Evolutionary conservation across 2,888 invertebrate genomes (phyloP), one percentile per base, ranked within the genome.

Genomic region (Drosophila parthenogenetica): DNA sequence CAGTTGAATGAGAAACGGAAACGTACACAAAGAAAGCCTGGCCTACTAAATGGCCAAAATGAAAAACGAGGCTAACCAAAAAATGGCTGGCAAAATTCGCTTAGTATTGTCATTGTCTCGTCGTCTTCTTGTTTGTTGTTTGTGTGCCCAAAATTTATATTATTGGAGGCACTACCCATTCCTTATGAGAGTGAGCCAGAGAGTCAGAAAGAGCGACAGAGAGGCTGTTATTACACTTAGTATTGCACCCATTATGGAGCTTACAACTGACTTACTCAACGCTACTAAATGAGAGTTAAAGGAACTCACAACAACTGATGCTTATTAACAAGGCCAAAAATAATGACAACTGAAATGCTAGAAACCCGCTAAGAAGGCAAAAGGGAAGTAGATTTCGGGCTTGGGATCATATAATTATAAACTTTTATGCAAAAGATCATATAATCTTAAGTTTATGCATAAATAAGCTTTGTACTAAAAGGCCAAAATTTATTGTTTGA

Each of bases 21-120:
- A 43, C 61, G 51, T 29, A 32, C 58, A 63, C 50, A 53, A 51
- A 55, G 49, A 57, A 22, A 63, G 10, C 55, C 64, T 69, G 79
- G 76, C 70, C 76, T 66, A 66, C 59, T 65, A 79, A 66, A 73
- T 68, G 68, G 60, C 49, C 51, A 46, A 68, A 62, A 68, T 63
- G 59, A 68, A 45, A 55, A 77, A 60, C 37, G 55, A 40, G 14
- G 17, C 2, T 25, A 53, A 25, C 43, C 35, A 39, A 40, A 29
- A 49, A 29, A 29, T 59, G 40, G 17, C 70, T 14, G 46, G 29
- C 55, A 64, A 70, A 37, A 39, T 39, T 37, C 43, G 35, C 43
- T 40, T 16, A 13, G 29, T 69, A 53, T 60, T 49, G 29, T 57
- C 57, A 64, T 72, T 72, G 59, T 71, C 51, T 57, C 60, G 32